Evolutionary conservation across 2,797 vertebrate species (phyloP).

Genomic region (Lagorchestes hirsutus): DNA sequence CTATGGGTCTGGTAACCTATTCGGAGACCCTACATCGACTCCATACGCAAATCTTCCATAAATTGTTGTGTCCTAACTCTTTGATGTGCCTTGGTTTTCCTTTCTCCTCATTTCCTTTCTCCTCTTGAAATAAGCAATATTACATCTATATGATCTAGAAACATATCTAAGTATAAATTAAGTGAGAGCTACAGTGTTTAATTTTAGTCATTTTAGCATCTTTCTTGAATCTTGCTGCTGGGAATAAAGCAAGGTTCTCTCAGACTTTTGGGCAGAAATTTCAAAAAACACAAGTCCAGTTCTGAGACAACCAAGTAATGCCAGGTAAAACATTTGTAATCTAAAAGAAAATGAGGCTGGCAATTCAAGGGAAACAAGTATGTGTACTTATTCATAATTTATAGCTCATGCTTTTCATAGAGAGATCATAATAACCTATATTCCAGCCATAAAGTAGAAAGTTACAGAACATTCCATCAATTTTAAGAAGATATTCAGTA

Average conservation of each 20-base stretch:
- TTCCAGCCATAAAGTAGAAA: conserved; percentile 5
- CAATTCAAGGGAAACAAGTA: background rate
- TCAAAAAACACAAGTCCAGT: background rate
- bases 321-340: conserved; percentile 28
- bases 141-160: conserved; percentile 20
- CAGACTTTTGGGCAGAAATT: conserved; percentile 13
- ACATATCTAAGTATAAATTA: conserved; percentile 15
- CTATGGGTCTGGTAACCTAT: background rate
- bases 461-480: background rate
- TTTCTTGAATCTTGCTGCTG: background rate
- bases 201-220: background rate
- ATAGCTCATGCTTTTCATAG: conserved; percentile 5
- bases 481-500: conserved; percentile 17
- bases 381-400: background rate
- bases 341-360: conserved; percentile 25
- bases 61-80: conserved; percentile 41
- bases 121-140: conserved; percentile 48
- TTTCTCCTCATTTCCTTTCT: background rate
- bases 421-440: background rate
- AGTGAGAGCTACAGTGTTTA: background rate
- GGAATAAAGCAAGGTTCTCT: background rate
- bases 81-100: conserved; percentile 4
- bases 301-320: conserved; percentile 7
- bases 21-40: background rate
- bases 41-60: background rate